phyloP scores from a whole-genome alignment of 2,888 invertebrate species.

The Calliopum simillimum region DNA sequence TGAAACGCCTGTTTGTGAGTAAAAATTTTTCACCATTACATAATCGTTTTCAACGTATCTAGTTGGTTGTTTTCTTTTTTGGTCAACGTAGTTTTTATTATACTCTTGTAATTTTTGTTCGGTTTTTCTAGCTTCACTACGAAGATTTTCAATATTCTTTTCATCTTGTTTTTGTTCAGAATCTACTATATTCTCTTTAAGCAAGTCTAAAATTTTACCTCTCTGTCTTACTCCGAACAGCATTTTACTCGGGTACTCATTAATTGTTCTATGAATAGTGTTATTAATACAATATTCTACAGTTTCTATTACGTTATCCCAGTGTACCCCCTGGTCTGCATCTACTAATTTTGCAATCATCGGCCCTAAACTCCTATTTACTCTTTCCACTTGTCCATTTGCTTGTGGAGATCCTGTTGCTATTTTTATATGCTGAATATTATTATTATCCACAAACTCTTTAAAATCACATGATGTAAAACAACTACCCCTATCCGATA shows the following conservation, averaged over 20 bases:
- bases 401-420: slow-evolving; percentile 44
- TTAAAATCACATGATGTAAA: slow-evolving; percentile 48
- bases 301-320: too few relatives aligned
- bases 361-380: slow-evolving; percentile 43
- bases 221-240: slow-evolving; percentile 41
- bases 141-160: slow-evolving; percentile 16
- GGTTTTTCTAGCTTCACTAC: background rate
- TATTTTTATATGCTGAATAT: slow-evolving; percentile 40
- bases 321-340: slow-evolving; percentile 28
- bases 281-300: too few relatives aligned
- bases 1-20: slow-evolving; percentile 26
- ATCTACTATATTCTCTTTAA: slow-evolving; percentile 37
- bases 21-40: too few relatives aligned
- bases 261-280: slow-evolving; percentile 35
- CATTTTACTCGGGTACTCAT: slow-evolving; percentile 40
- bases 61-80: slow-evolving; percentile 15
- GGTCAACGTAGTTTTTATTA: slow-evolving; percentile 35
- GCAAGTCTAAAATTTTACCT: slow-evolving; percentile 36
- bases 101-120: slow-evolving; percentile 27
- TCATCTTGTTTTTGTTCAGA: background rate
- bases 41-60: slow-evolving; percentile 22
- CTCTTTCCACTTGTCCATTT: too few relatives aligned
- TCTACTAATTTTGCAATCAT: slow-evolving; percentile 43
- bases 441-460: slow-evolving; percentile 37
- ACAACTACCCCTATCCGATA: too few relatives aligned